Base-by-base conservation (phyloP, 2,888 invertebrate species). In the Eutolmus rufibarbis region DNA sequence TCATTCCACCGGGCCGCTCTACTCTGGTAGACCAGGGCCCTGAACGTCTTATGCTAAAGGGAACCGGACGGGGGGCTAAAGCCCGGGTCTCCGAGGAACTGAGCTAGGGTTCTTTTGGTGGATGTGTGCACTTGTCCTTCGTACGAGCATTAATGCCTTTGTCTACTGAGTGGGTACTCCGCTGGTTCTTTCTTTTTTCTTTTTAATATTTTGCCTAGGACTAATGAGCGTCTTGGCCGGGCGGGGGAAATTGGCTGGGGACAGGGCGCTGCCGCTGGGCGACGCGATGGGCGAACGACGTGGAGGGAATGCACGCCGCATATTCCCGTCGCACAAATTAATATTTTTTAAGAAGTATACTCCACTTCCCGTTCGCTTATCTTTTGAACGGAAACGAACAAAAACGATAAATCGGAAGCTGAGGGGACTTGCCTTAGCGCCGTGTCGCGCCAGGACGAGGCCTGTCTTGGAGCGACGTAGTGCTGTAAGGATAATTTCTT, bases 111-210 rank as follows among this genome's bases (percentile, higher is more conserved):
- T 74, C 23, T 74, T 28, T 43, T 74, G 74, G 46, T 85, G 28
- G 85, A 85, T 85, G 85, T 85, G 85, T 85, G 85, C 74, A 85
- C 74, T 82, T 82, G 82, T 82, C 57, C 82, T 74, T 34, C 85
- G 85, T 85, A 74, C 85, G 85, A 85, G 74, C 85, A 74, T 74
- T 74, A 34, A 85, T 74, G 85, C 74, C 46, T 66, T 85, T 85
- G 85, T 85, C 85, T 74, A 31, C 74, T 28, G 74, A 85, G 46
- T 57, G 34, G 85, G 43, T 46, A n/a, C 28, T 34, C 37, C 23
- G 23, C 74, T 82, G 19, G 40, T 82, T 57, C 82, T 82, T 82
- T 23, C 74, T 34, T 40, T 40, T 28, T 28, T 28, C 2, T 66
- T 74, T 66, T 85, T 85, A 74, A 46, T 66, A 43, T 74, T 46